These are phyloP conservation scores for Antheraea yamamai DNA, from an alignment of 2,888 invertebrate genomes.

Conservation along the genomic window DNA sequence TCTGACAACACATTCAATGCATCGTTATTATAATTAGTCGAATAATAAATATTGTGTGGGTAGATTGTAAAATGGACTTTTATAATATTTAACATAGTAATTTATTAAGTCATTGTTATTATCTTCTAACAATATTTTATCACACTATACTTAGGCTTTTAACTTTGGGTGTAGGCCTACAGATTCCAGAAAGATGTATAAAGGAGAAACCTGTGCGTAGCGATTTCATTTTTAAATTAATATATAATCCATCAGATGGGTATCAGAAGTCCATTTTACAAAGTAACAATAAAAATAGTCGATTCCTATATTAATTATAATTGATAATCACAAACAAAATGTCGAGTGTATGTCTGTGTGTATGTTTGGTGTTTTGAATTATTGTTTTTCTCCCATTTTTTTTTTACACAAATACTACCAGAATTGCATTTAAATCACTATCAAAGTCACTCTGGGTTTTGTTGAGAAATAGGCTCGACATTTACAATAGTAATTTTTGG, in stretches of 20 bases:
- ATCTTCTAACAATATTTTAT: not conserved
- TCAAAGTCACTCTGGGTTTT: not conserved
- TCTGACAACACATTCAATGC: not conserved
- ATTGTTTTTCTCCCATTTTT: not conserved
- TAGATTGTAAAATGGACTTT: conserved; percentile 6
- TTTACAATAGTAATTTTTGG: not conserved
- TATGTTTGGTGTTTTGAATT: not conserved
- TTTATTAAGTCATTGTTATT: not conserved
- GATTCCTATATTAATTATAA: conserved; percentile 3
- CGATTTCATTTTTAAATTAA: not conserved
- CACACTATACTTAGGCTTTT: not conserved
- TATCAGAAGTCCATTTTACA: not conserved
- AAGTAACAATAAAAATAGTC: not conserved
- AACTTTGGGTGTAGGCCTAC: not conserved
- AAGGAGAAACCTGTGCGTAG: not conserved
- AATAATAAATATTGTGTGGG: conserved; percentile 7
- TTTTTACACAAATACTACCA: not conserved
- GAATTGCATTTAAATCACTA: not conserved
- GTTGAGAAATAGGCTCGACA: not conserved
- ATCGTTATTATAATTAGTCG: not conserved
- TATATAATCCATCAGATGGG: not conserved
- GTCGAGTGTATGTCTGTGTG: not conserved
- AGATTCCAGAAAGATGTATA: not conserved
- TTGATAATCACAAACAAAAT: not conserved
- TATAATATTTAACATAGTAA: not conserved